These are phyloP conservation scores for Agrotis puta DNA, from an alignment of 2,888 invertebrate species.

Conservation along the genomic window DNA sequence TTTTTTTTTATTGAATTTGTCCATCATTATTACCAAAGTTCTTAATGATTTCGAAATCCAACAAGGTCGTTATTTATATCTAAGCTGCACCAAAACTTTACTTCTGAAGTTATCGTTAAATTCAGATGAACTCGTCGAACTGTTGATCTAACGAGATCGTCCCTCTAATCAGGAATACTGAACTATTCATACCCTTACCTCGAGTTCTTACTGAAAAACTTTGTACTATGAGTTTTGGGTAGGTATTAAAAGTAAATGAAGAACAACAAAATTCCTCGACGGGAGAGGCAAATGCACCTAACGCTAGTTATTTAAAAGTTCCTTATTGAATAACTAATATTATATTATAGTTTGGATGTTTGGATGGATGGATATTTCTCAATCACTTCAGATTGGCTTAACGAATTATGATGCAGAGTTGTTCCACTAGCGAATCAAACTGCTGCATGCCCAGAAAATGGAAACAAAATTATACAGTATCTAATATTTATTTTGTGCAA, in stretches of 20 bases:
- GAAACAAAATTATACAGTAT: too few species aligned
- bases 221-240: background rate
- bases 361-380: too few species aligned
- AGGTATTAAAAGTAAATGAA: background rate
- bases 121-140: slow-evolving; percentile 25
- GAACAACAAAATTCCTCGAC: background rate
- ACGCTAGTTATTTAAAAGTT: too few species aligned
- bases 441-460: too few species aligned
- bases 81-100: background rate
- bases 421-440: too few species aligned
- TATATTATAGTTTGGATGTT: too few species aligned
- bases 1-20: too few species aligned
- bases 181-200: slow-evolving; percentile 26
- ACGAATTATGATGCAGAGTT: too few species aligned
- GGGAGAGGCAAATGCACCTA: too few species aligned
- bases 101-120: slow-evolving; percentile 11
- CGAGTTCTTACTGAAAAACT: background rate
- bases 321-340: too few species aligned
- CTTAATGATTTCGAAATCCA: background rate
- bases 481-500: background rate
- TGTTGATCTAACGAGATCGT: slow-evolving; percentile 10
- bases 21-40: background rate
- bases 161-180: slow-evolving; percentile 8
- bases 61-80: background rate
- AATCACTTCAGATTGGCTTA: too few species aligned